Evolutionary conservation across 2,888 invertebrate species (phyloP), one percentile per base, ranked within the genome.

Genomic region (Phengaris alcon): DNA sequence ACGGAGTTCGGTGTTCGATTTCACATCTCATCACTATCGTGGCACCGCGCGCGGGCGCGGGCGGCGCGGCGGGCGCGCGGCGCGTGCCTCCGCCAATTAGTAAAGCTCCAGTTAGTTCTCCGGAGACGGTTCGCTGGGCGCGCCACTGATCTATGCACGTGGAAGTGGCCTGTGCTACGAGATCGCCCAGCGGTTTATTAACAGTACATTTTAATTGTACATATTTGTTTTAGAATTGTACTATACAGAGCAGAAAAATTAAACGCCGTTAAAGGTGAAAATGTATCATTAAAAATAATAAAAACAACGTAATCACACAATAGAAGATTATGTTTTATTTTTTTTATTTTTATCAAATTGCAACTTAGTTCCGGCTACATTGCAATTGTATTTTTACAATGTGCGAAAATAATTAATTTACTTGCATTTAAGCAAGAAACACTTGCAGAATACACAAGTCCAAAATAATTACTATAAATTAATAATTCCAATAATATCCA

Each of bases 81-180:
- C 92, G 92, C 91, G 91, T 92, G 92, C 92, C 90, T 83, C 81
- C 79, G 88, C 91, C 91, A 93, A 93, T 93, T 93, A 93, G 93
- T 92, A 90, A 88, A 90, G 93, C 92, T 93, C 92, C 89, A 93
- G 88, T 93, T 93, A 88, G 87, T 87, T 87, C 86, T 84, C 87
- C 87, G 86, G 89, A 84, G 88, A 87, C 88, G 89, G 88, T 88
- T 88, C 88, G 88, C 85, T 88, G 88, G 82, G 83, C 83, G 81
- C 82, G 82, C 80, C 75, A 70, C 75, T 70, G 75, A 75, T 75
- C 57, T 75, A 57, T 70, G 51, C 46, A 13, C 35, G 7, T 55
- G 69, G 70, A 70, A 51, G 51, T 15, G 70, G 48, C 70, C 13
- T 5, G 64, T 1, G 48, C 7, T 48, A 48, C 48, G 35, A 64